A percentile compares a stretch with the other conserved stretches of the same genome.
phyloP scores from a whole-genome alignment of 2,888 invertebrate species.

The Apotomis betuletana region DNA sequence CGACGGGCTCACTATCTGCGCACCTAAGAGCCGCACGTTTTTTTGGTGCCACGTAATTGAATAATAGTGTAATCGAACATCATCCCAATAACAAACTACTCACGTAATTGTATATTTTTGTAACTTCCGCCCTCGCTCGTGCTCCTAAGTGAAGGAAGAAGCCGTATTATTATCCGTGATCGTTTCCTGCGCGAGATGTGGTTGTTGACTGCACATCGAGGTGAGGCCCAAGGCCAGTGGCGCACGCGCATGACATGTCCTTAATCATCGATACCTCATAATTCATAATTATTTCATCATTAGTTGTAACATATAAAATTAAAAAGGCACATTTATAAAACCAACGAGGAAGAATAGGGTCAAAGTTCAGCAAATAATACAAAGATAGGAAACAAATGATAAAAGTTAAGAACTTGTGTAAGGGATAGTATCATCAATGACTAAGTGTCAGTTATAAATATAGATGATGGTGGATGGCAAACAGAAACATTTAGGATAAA shows the following conservation, averaged over 20 bases:
- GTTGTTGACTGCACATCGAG: slow-evolving; percentile 49
- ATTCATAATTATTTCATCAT: slow-evolving; percentile 13
- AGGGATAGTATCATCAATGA: too few species aligned
- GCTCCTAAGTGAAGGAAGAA: slow-evolving; percentile 53
- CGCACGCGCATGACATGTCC: slow-evolving; percentile 45
- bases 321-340: too few species aligned
- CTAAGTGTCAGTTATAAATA: too few species aligned
- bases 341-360: too few species aligned
- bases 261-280: slow-evolving; percentile 42
- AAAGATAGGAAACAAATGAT: too few species aligned
- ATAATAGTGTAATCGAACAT: background rate
- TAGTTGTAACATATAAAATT: too few species aligned
- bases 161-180: slow-evolving; percentile 58
- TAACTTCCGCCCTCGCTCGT: slow-evolving; percentile 25
- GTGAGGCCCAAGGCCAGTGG: slow-evolving; percentile 46
- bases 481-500: too few species aligned
- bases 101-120: slow-evolving; percentile 22
- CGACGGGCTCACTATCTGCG: too few species aligned
- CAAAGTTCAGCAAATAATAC: too few species aligned
- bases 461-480: too few species aligned
- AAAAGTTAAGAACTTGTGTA: too few species aligned
- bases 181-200: slow-evolving; percentile 57
- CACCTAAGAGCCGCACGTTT: too few species aligned
- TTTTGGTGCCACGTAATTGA: background rate
- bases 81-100: background rate